Percentiles rank a stretch among this genome's conserved stretches.
These are phyloP conservation scores for Coracopsis vasa DNA, from an alignment of 2,113 vertebrate genomes.

Conservation along the genomic window DNA sequence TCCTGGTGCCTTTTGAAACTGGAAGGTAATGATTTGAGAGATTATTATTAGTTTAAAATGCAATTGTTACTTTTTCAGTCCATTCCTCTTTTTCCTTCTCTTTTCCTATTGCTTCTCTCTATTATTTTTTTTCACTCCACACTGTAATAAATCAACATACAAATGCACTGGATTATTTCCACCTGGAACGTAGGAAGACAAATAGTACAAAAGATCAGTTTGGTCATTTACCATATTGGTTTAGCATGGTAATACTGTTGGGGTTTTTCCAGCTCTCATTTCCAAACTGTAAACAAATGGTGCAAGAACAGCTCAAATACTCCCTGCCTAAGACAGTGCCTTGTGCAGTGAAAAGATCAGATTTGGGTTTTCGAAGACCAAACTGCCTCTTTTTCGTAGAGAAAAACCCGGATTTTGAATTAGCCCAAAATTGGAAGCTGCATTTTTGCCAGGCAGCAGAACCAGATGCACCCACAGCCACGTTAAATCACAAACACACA, in stretches of 20 bases:
- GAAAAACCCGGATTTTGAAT: neutral
- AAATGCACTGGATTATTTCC: constrained; percentile 65
- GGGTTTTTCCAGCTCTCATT: constrained; percentile 1
- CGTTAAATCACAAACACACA: constrained; percentile 24
- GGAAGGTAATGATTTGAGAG: neutral
- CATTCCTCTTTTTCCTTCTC: neutral
- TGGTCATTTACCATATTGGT: constrained; percentile 70
- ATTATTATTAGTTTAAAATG: neutral
- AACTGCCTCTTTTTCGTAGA: neutral
- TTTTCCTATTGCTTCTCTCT: neutral
- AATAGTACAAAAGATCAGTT: constrained; percentile 62
- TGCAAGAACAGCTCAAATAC: neutral
- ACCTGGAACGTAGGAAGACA: constrained; percentile 72
- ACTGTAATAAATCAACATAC: constrained; percentile 69
- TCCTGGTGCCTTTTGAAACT: neutral
- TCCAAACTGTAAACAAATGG: constrained; percentile 7
- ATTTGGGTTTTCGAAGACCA: constrained; percentile 50
- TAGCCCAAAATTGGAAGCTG: neutral
- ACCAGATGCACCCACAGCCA: constrained; percentile 4
- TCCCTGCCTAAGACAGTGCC: neutral
- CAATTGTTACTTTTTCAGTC: neutral
- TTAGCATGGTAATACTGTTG: constrained; percentile 17
- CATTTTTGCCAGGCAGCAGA: constrained; percentile 11
- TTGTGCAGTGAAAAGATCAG: neutral
- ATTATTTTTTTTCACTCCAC: neutral